Evolutionary conservation across 2,797 vertebrate genomes (phyloP).

Genomic region (Furcifer pardalis): DNA sequence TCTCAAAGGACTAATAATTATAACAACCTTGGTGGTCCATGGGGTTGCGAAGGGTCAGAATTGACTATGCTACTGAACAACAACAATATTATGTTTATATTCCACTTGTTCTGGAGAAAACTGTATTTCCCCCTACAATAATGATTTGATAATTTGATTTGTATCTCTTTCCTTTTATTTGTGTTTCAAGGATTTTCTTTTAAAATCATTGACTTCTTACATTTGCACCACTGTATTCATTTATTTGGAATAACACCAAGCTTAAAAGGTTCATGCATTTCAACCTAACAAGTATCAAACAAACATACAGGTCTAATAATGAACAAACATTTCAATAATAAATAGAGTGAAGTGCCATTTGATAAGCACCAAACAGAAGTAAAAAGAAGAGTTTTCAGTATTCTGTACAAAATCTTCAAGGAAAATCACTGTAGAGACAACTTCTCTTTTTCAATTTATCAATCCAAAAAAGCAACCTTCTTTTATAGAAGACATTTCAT

Average conservation of each 20-base stretch:
- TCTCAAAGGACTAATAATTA: too few species aligned
- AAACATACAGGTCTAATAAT: neutral
- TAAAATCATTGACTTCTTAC: neutral
- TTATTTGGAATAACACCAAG: neutral
- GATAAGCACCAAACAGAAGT: neutral
- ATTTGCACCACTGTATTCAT: neutral
- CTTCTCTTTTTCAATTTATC: slow-evolving; percentile 5
- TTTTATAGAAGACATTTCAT: neutral
- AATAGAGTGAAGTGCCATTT: neutral
- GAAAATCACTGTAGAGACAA: neutral
- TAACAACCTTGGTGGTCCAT: too few species aligned
- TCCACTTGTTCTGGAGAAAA: neutral
- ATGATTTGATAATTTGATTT: neutral
- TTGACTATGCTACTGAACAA: too few species aligned
- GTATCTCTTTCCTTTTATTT: neutral
- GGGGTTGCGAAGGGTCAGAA: too few species aligned
- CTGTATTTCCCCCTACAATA: neutral
- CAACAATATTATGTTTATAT: too few species aligned
- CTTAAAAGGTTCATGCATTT: neutral
- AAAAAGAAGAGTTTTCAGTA: neutral
- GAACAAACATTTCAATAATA: neutral
- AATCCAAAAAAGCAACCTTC: neutral
- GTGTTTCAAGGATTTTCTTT: too few species aligned
- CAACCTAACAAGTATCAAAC: neutral
- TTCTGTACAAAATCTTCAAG: neutral